Conservation (phyloP, 2,888 invertebrate genomes). For the Prostheceraeus crozeri region DNA sequence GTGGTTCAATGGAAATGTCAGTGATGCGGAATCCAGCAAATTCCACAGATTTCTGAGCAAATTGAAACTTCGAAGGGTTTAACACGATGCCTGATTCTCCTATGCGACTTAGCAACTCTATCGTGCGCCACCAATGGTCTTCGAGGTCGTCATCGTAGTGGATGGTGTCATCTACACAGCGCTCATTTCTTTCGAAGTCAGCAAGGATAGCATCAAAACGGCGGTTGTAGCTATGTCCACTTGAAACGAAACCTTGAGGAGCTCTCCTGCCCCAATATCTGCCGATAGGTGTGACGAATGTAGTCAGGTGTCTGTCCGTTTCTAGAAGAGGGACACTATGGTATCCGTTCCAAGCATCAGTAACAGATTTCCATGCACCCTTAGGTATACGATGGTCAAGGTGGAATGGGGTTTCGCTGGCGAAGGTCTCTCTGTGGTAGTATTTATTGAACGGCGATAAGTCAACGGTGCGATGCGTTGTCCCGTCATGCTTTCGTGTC, state of each 20-base stretch:
- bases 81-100: constrained; percentile 24
- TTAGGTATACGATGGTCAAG: constrained; percentile 39
- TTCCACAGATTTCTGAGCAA: constrained; percentile 2
- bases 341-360: constrained; percentile 39
- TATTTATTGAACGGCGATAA: constrained; percentile 7
- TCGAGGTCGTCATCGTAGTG: constrained; percentile 25
- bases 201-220: constrained; percentile 40
- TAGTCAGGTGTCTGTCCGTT: constrained; percentile 36
- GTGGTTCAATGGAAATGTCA: constrained; percentile 14
- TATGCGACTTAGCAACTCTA: neutral
- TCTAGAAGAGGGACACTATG: constrained; percentile 40
- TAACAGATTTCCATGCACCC: constrained; percentile 40
- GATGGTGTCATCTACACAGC: constrained; percentile 35
- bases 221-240: constrained; percentile 41
- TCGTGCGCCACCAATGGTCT: constrained; percentile 30
- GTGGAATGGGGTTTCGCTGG: constrained; percentile 38
- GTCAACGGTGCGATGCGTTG: neutral
- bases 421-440: neutral
- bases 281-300: constrained; percentile 40
- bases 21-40: constrained; percentile 23
- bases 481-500: neutral
- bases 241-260: constrained; percentile 40
- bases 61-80: neutral
- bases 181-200: constrained; percentile 39
- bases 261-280: constrained; percentile 39